Evolutionary conservation across 35 echinoderm and acorn worm species (phyloP), one percentile per base, ranked within the genome.

Genomic region (Strongylocentrotus purpuratus): DNA sequence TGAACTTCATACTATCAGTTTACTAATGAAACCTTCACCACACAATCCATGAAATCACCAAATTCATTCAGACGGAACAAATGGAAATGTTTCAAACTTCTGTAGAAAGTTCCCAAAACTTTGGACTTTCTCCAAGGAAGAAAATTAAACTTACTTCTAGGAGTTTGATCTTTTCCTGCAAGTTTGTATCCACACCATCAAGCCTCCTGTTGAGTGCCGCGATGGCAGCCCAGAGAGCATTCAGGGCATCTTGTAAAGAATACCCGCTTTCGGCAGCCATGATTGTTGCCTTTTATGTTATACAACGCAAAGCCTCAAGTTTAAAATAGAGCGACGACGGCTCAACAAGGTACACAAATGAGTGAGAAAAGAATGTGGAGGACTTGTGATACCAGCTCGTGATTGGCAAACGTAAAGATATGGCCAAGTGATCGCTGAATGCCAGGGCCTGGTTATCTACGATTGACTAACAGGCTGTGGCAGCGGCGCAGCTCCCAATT

Each of bases 201-300:
- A 93, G 46, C 48, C 91, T 47, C 91, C 48, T 47, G 46, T 47
- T 93, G 46, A 93, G 91, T 5, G 91, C 46, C 10, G 45, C 48
- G 46, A 93, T 93, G 46, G 91, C 91, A 11, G 91, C 48, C 91
- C 91, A 93, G 46, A 93, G 10, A 31, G 91, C 91, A 31, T 93
- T 93, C 91, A 93, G 91, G 13, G 91, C 91, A 58, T 93, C 91
- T 93, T 93, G 91, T 46, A 93, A 46, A 93, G 91, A 58, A 46
- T 93, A 50, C 91, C 58, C 18, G 46, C 91, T 46, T 22, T 14
- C 48, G n/a, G 45, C 91, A 93, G n/a, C 48, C 91, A 93, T 93
- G 45, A 32, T 93, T 93, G 91, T 93, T 31, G 91, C 17, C n/a
- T 58, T 48, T 33, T 31, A 46, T 45, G 87, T 45, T 15, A 89